phyloP scores from a whole-genome alignment of 2,113 vertebrate species.

The Macaca nemestrina region DNA sequence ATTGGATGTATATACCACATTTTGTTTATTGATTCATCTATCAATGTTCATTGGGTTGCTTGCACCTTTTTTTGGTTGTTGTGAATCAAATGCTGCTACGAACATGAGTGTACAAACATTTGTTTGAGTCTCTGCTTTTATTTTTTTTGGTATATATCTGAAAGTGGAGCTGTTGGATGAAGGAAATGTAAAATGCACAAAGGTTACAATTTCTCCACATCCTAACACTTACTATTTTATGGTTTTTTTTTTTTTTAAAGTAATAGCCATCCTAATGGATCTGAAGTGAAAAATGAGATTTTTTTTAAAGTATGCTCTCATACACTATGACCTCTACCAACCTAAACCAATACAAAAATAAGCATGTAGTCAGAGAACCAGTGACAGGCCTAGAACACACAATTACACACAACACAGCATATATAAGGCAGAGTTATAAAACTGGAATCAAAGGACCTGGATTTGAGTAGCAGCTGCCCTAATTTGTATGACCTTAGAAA shows the following conservation, averaged over 20 bases:
- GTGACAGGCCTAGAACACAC: background rate
- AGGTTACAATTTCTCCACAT: background rate
- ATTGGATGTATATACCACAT: background rate
- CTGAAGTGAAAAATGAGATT: slow-evolving; percentile 23
- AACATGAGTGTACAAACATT: background rate
- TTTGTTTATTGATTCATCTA: background rate
- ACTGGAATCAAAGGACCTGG: slow-evolving; percentile 1
- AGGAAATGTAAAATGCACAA: background rate
- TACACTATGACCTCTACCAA: background rate
- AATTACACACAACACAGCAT: background rate
- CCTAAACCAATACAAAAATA: slow-evolving; percentile 22
- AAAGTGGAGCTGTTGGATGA: background rate
- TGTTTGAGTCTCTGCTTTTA: background rate
- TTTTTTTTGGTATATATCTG: background rate
- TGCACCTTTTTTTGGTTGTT: background rate
- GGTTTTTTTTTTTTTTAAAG: background rate
- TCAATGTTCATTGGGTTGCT: background rate
- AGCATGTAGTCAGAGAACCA: background rate
- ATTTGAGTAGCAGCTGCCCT: slow-evolving; percentile 9
- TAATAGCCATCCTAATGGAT: background rate
- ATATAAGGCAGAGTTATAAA: background rate
- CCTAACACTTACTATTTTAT: background rate
- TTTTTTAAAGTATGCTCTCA: background rate
- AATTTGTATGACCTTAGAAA: slow-evolving; percentile 2
- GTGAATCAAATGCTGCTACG: background rate